phyloP scores from a whole-genome alignment of 2,888 invertebrate species.

The Andrena minutula region DNA sequence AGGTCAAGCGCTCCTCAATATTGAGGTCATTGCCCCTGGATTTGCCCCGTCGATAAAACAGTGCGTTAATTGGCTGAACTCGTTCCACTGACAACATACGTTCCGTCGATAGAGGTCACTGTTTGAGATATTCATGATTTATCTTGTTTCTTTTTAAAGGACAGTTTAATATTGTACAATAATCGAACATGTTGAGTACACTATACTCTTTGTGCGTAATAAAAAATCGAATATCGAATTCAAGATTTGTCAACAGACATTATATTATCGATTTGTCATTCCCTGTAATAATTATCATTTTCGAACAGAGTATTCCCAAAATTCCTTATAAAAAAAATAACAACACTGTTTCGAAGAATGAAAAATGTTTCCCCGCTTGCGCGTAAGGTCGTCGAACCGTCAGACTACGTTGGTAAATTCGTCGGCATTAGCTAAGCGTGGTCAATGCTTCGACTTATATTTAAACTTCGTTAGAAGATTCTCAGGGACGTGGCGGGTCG shows the following conservation, averaged over 20 bases:
- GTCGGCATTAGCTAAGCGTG: slow-evolving; percentile 50
- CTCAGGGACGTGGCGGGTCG: slow-evolving; percentile 10
- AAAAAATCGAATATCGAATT: too few relatives aligned
- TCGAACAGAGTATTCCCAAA: not conserved
- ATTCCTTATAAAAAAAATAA: not conserved
- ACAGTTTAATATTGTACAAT: too few relatives aligned
- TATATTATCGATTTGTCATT: not conserved
- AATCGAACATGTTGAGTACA: too few relatives aligned
- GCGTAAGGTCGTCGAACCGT: slow-evolving; percentile 35
- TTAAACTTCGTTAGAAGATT: slow-evolving; percentile 50
- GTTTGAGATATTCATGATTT: slow-evolving; percentile 33
- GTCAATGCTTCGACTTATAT: slow-evolving; percentile 42
- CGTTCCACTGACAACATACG: slow-evolving; percentile 58
- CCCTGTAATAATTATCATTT: not conserved
- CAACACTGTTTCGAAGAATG: not conserved
- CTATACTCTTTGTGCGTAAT: too few relatives aligned
- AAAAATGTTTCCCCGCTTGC: not conserved
- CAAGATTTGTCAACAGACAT: not conserved
- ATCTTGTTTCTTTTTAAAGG: slow-evolving; percentile 18
- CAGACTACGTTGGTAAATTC: slow-evolving; percentile 45
- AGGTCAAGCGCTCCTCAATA: slow-evolving; percentile 78
- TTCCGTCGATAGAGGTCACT: slow-evolving; percentile 70
- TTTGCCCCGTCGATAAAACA: slow-evolving; percentile 71
- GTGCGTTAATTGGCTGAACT: slow-evolving; percentile 63
- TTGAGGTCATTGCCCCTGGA: slow-evolving; percentile 77